Evolutionary conservation across 2,113 vertebrate species (phyloP).

Genomic region (Bubo bubo): DNA sequence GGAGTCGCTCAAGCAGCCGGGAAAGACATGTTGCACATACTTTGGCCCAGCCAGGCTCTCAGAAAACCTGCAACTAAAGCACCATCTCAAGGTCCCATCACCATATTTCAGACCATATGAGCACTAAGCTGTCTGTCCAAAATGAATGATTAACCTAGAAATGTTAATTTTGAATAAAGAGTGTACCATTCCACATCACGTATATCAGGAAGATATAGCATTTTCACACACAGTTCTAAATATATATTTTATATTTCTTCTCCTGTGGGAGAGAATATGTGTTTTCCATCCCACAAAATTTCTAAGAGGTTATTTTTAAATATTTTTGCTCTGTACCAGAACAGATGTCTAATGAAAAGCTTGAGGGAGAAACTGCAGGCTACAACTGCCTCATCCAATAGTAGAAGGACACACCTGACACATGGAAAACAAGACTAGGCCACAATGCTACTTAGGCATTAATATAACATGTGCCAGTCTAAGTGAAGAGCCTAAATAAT

Average conservation of each 20-base stretch:
- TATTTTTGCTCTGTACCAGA: not conserved
- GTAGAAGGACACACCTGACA: not conserved
- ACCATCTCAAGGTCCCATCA: not conserved
- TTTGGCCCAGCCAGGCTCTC: not conserved
- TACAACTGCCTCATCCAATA: not conserved
- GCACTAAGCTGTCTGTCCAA: not conserved
- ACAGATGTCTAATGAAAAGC: conserved; percentile 1
- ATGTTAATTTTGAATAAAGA: not conserved
- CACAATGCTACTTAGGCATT: not conserved
- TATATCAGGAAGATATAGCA: not conserved
- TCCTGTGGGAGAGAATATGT: not conserved
- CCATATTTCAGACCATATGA: not conserved
- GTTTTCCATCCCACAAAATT: not conserved
- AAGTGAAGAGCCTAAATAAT: not conserved
- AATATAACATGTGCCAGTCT: not conserved
- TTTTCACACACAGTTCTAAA: not conserved
- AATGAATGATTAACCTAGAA: not conserved
- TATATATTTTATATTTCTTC: not conserved
- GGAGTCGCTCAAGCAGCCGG: not conserved
- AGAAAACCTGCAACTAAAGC: not conserved
- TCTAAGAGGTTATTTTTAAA: not conserved
- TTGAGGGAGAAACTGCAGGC: not conserved
- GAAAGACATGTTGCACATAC: not conserved
- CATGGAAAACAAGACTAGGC: not conserved
- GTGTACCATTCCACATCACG: not conserved